These are phyloP conservation scores for Pristis pectinata DNA, from an alignment of 2,797 vertebrate genomes.

Conservation along the genomic window DNA sequence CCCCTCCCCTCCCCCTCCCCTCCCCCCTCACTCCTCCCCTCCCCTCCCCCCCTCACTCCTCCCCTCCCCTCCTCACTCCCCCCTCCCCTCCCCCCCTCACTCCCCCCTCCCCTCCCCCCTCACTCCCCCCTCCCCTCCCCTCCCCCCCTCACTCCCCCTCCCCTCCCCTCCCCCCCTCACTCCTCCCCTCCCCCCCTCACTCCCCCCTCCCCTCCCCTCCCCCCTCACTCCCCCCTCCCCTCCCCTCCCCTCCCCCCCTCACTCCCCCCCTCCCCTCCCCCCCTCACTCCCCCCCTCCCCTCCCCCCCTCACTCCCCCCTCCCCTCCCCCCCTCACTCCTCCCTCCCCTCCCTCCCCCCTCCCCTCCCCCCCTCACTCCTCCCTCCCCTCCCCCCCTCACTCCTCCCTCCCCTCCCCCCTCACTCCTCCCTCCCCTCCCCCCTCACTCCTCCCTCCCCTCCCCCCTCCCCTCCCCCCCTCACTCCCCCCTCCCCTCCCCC, in stretches of 20 bases:
- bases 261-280: no score
- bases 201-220: no score
- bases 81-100: not conserved
- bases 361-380: not conserved
- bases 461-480: slow-evolving; percentile 51
- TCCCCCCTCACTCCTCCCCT: rapidly evolving
- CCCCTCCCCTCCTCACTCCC: not conserved
- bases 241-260: no score
- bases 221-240: no score
- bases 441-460: not conserved
- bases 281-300: no score
- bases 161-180: not conserved
- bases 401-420: rapidly evolving
- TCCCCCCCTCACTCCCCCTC: rapidly evolving
- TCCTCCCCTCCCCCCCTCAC: no score
- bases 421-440: not conserved
- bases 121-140: rapidly evolving
- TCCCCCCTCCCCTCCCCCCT: rapidly evolving
- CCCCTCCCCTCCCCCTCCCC: not conserved
- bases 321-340: no score
- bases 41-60: not conserved
- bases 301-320: no score
- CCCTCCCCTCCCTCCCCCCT: not conserved
- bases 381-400: rapidly evolving
- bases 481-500: not conserved